Base-by-base conservation (phyloP, 2,797 vertebrate genomes). In the Chiroxiphia lanceolata region DNA sequence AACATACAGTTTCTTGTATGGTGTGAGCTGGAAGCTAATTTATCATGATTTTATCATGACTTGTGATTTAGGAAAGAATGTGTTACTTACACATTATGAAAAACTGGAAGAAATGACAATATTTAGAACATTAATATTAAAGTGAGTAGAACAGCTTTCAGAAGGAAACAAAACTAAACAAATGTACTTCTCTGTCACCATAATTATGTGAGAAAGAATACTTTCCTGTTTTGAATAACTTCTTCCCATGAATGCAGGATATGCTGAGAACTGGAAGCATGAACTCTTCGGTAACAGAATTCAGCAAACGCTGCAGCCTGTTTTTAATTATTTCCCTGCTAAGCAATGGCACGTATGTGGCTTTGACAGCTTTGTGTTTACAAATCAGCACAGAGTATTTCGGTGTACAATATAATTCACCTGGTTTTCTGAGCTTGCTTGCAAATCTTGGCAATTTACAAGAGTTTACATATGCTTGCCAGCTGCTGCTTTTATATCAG, bases 181-280 rank as follows among this genome's bases (percentile, higher is more conserved):
- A 87, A 85, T 11, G 2, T 36, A 45, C 16, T 83, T 74, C 59
- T 34, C 45, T 80, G 74, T 67, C 77, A 83, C 53, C 33, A 68
- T 87, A 78, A 71, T 87, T 85, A 89, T 54, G 65, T 89, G 94
- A 88, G 87, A 77, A 95, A 51, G 23, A 40, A n/a, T 61, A 56
- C 13, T 48, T 68, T 56, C 48, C 33, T 70, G 50, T 72, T 91
- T 65, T 81, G 38, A 87, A 56, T 31, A 75, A 57, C 8, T 74
- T 84, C 48, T 83, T 93, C 81, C 64, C 76, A 53, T 59, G 67
- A 65, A 68, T 5, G 11, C 31, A 11, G 48, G 50, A 44, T 11
- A 1, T 84, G 47, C n/a, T 89, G 71, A 84, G 72, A 87, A 82
- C 53, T 70, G 16, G 78, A 87, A 82, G 12, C 16, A 67, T 0